Evolutionary conservation across 2,797 vertebrate genomes (phyloP).

Genomic region (Anguilla anguilla): DNA sequence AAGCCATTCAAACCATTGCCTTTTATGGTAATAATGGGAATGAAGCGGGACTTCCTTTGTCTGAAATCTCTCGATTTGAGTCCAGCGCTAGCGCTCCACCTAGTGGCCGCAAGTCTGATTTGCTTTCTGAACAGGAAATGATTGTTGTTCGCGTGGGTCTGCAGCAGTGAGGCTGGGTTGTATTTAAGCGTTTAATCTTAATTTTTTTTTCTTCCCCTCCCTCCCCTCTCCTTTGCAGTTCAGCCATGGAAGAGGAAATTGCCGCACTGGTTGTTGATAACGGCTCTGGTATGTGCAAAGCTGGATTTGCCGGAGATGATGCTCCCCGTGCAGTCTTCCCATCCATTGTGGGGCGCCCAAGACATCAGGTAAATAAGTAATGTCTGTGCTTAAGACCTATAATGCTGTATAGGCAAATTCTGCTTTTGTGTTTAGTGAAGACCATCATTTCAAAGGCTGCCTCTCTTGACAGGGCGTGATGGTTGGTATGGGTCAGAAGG

Average conservation of each 20-base stretch:
- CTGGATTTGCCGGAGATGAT: conserved; percentile 95
- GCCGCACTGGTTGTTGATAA: conserved; percentile 97
- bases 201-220: neutral
- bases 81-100: conserved; percentile 73
- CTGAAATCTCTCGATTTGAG: conserved; percentile 54
- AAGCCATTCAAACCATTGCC: conserved; percentile 77
- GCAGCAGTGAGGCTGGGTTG: conserved; percentile 9
- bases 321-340: conserved; percentile 96
- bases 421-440: neutral
- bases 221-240: neutral
- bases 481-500: conserved; percentile 99
- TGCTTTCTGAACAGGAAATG: conserved; percentile 7
- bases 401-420: neutral
- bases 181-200: neutral
- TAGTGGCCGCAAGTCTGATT: conserved; percentile 62
- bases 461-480: conserved; percentile 83
- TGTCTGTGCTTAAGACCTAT: neutral
- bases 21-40: conserved; percentile 88
- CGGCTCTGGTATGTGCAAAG: conserved; percentile 98
- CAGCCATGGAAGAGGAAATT: conserved; percentile 95
- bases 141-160: neutral
- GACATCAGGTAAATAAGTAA: conserved; percentile 85
- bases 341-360: conserved; percentile 95
- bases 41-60: conserved; percentile 81
- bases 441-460: neutral